Percentiles rank a stretch among this genome's conserved stretches.
Conservation (phyloP, 2,888 invertebrate genomes). For the Xestia rhomboidea region DNA sequence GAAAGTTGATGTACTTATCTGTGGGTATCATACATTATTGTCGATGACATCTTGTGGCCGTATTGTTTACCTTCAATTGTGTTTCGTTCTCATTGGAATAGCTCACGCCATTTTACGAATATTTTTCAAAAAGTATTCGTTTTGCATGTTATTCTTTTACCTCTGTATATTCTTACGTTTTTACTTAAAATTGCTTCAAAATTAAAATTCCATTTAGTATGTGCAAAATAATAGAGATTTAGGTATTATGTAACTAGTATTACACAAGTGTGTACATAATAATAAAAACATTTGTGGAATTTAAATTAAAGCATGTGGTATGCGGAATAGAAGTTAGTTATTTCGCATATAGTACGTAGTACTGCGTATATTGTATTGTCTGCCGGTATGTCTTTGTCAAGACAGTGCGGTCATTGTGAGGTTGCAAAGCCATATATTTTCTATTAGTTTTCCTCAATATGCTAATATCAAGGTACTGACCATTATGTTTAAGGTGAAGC, state of each 20-base stretch:
- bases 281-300: not conserved
- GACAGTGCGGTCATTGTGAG: slow-evolving; percentile 2
- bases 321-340: slow-evolving; percentile 4
- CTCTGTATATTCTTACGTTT: not conserved
- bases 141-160: not conserved
- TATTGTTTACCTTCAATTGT: slow-evolving; percentile 22
- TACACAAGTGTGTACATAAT: not conserved
- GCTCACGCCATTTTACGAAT: not conserved
- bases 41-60: slow-evolving; percentile 22
- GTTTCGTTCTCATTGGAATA: not conserved
- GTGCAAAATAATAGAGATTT: not conserved
- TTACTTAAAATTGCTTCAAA: not conserved
- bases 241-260: not conserved
- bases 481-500: slow-evolving; percentile 14
- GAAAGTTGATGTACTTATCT: slow-evolving; percentile 52
- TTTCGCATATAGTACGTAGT: not conserved
- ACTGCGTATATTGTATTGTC: not conserved
- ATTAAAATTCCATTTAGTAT: not conserved
- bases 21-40: slow-evolving; percentile 21
- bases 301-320: slow-evolving; percentile 25
- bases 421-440: not conserved
- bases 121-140: not conserved
- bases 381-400: not conserved
- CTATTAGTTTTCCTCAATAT: slow-evolving; percentile 48
- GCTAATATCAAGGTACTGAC: slow-evolving; percentile 26